phyloP scores from a whole-genome alignment of 2,888 invertebrate genomes.

The Acleris emargana region DNA sequence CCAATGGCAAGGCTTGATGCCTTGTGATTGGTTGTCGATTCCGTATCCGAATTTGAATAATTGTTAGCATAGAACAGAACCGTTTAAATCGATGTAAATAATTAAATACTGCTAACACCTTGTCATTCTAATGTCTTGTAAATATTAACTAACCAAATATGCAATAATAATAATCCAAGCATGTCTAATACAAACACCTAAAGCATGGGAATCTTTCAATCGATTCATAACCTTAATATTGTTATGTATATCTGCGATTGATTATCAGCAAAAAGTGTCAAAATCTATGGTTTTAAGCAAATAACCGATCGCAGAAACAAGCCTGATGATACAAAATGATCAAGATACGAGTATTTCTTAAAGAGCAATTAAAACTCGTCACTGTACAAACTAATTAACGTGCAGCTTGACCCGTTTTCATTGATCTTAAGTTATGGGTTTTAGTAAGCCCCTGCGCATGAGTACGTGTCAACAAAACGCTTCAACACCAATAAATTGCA shows the following conservation, averaged over 20 bases:
- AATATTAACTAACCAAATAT: slow-evolving; percentile 41
- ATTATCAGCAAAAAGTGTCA: background rate
- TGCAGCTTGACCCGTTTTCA: too few relatives aligned
- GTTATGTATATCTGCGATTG: slow-evolving; percentile 16
- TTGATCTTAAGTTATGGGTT: background rate
- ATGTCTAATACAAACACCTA: slow-evolving; percentile 28
- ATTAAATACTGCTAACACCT: slow-evolving; percentile 54
- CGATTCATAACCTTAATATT: slow-evolving; percentile 3
- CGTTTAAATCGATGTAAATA: slow-evolving; percentile 33
- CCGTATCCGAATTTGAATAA: slow-evolving; percentile 20
- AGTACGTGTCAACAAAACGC: slow-evolving; percentile 37
- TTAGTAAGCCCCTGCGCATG: slow-evolving; percentile 32
- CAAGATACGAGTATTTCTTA: background rate
- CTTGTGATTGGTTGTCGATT: slow-evolving; percentile 23
- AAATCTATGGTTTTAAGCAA: background rate
- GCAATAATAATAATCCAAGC: slow-evolving; percentile 37
- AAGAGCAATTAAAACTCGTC: background rate
- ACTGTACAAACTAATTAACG: too few relatives aligned
- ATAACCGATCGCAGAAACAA: background rate
- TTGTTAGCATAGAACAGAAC: slow-evolving; percentile 32
- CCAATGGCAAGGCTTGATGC: slow-evolving; percentile 25
- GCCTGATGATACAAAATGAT: background rate
- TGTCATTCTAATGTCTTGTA: slow-evolving; percentile 62
- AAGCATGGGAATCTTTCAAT: slow-evolving; percentile 38
- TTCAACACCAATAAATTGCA: slow-evolving; percentile 36